Percentiles rank a stretch among this genome's conserved stretches.
Evolutionary conservation across 2,888 invertebrate species (phyloP).

Genomic region (Agriopis aurantiaria): DNA sequence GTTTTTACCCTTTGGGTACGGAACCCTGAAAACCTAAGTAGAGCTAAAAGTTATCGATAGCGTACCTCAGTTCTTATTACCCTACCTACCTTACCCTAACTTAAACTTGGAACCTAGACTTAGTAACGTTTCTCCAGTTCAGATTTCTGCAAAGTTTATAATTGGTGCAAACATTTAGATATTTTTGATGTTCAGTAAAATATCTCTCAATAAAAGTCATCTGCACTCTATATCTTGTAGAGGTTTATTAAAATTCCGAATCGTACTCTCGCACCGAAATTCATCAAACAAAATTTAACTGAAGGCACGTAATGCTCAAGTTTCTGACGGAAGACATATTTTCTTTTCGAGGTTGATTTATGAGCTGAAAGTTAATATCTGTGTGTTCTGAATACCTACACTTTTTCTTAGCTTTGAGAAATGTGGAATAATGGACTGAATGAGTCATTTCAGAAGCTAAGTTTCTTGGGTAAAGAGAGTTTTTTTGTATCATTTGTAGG

Average conservation of each 20-base stretch:
- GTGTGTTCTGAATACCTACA: conserved; percentile 29
- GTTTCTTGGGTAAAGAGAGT: conserved; percentile 19
- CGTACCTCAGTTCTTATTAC: too few relatives aligned
- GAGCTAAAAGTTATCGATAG: too few relatives aligned
- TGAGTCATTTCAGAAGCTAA: conserved; percentile 23
- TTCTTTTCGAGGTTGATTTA: conserved; percentile 41
- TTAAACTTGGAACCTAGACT: too few relatives aligned
- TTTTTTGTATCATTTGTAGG: not conserved
- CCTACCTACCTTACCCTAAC: too few relatives aligned
- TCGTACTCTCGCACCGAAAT: conserved; percentile 39
- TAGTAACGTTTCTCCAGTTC: too few relatives aligned
- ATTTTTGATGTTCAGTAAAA: conserved; percentile 9
- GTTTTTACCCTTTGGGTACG: too few relatives aligned
- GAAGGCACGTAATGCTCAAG: conserved; percentile 39
- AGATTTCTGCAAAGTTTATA: too few relatives aligned
- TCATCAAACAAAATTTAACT: conserved; percentile 45
- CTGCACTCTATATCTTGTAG: conserved; percentile 29
- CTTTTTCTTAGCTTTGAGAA: conserved; percentile 27
- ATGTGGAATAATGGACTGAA: conserved; percentile 27
- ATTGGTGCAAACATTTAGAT: not conserved
- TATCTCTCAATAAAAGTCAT: conserved; percentile 7
- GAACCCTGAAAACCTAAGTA: too few relatives aligned
- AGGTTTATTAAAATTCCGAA: conserved; percentile 48
- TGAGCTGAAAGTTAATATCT: conserved; percentile 36
- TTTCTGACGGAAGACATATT: conserved; percentile 39